phyloP scores from a whole-genome alignment of 2,113 vertebrate genomes.

The Entelurus aequoreus region DNA sequence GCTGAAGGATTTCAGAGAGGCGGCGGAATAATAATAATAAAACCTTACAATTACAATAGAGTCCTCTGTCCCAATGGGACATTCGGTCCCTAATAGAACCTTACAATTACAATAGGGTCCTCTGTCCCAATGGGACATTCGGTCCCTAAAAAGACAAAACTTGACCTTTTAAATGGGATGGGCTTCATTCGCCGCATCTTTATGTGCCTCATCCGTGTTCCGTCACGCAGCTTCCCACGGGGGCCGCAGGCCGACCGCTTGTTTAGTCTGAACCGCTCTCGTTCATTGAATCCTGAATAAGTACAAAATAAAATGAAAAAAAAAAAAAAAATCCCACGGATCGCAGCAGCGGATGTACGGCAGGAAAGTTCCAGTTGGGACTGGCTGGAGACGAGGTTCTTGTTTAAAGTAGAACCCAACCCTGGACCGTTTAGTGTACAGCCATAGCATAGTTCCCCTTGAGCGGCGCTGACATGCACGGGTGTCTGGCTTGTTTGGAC shows the following conservation, averaged over 20 bases:
- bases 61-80: too few relatives aligned
- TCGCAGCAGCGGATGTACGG: conserved; percentile 26
- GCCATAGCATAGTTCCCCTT: conserved; percentile 54
- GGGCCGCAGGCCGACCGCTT: conserved; percentile 37
- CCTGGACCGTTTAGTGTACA: conserved; percentile 28
- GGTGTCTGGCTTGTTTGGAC: conserved; percentile 40
- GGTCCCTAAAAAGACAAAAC: too few relatives aligned
- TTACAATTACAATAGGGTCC: too few relatives aligned
- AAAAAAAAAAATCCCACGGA: conserved; percentile 30
- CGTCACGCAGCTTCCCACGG: conserved; percentile 25
- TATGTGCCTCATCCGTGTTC: conserved; percentile 20
- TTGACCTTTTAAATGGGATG: too few relatives aligned
- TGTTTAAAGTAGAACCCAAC: conserved; percentile 41
- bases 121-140: too few relatives aligned
- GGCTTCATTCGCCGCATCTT: conserved; percentile 8
- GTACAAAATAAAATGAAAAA: background rate
- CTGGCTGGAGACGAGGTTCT: conserved; percentile 25
- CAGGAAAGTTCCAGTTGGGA: conserved; percentile 22
- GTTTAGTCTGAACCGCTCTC: conserved; percentile 54
- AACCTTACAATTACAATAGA: too few relatives aligned
- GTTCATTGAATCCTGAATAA: conserved; percentile 16
- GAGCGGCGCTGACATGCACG: conserved; percentile 31
- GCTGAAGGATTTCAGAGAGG: too few relatives aligned
- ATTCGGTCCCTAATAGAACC: too few relatives aligned
- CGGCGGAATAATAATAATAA: too few relatives aligned